Evolutionary conservation across 2,797 vertebrate species (phyloP).

Genomic region (Manis javanica): DNA sequence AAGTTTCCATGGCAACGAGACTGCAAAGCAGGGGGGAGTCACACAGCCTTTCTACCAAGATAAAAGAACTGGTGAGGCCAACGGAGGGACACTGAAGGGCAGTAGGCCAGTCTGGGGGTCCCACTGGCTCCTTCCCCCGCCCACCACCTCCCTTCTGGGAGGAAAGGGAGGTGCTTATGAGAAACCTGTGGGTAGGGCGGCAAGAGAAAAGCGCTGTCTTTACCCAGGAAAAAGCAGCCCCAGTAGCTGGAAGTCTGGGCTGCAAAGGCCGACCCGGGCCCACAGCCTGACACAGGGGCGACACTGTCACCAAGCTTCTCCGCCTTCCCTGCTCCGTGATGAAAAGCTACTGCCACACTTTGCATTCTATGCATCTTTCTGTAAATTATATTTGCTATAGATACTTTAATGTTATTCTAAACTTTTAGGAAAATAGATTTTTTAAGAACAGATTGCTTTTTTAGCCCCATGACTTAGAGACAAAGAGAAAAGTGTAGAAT

Average conservation of each 20-base stretch:
- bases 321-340: conserved; percentile 68
- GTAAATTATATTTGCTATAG: neutral
- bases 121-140: neutral
- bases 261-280: conserved; percentile 46
- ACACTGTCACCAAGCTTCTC: conserved; percentile 74
- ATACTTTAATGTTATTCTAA: conserved; percentile 12
- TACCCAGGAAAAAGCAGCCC: neutral
- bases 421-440: neutral
- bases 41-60: neutral
- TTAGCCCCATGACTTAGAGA: neutral
- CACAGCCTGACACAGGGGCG: neutral
- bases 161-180: neutral
- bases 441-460: neutral
- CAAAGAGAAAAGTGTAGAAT: neutral
- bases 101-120: neutral
- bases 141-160: neutral
- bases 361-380: neutral
- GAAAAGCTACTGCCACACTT: neutral
- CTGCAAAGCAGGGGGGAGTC: conserved; percentile 32
- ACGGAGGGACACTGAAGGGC: neutral
- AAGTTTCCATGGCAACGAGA: conserved; percentile 82
- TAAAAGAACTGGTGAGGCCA: conserved; percentile 57
- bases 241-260: neutral
- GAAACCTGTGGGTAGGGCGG: neutral
- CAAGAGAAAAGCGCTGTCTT: neutral